Evolutionary conservation across 2,888 invertebrate genomes (phyloP), one percentile per base, ranked within the genome.

Genomic region (Peribatodes rhomboidaria): DNA sequence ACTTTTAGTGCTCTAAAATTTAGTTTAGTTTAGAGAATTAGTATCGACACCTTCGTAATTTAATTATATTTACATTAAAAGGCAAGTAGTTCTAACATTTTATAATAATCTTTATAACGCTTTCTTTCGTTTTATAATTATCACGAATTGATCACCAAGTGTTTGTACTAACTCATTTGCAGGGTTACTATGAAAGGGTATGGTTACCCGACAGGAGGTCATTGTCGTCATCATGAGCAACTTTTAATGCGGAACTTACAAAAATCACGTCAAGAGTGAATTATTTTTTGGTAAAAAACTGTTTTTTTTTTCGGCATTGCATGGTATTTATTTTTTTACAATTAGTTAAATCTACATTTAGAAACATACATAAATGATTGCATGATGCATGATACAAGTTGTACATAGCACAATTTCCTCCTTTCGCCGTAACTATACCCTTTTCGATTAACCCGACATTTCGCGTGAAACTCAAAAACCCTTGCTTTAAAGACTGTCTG

Each of bases 141-240:
- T 74, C 72, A 73, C 71, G 67, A 67, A 72, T 60, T 50, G 20
- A 76, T 76, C 76, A 76, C 76, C 67, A 20, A 31, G 64, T 74
- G 53, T 77, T 79, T 79, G 78, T 79, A 79, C 78, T 78, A 71
- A 73, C 70, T 62, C 70, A 73, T 61, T 47, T 11, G 18, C 10
- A 33, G 33, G 46, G 46, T 27, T 27, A 46, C n/a, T 9, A 2
- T 27, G 22, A 27, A 27, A 46, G 22, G 46, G 46, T n/a, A 46
- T 46, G 44, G 10, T 20, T 11, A 11, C 7, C 11, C 20, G 20
- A 44, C 2, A 10, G 44, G 0, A 2, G 1, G 9, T 18, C 11
- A 3, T 18, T 20, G 10, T n/a, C 37, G 2, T 18, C 9, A 18
- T 42, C 13, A 10, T 42, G 11, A 42, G 3, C 9, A 16, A 18